phyloP scores from a whole-genome alignment of 2,113 vertebrate species.

The Bambusicola thoracicus region DNA sequence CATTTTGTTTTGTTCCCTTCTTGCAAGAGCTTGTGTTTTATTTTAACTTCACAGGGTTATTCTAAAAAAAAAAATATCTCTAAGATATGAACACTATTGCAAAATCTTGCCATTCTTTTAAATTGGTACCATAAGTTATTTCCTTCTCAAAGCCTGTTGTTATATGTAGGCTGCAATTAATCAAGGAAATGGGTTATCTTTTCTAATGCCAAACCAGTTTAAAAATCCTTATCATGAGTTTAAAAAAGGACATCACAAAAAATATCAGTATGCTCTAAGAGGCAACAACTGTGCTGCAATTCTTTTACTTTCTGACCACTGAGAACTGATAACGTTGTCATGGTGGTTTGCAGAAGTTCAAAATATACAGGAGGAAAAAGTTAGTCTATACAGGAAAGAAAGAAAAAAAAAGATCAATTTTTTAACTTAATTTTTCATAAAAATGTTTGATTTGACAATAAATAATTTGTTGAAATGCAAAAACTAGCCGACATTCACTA shows the following conservation, averaged over 20 bases:
- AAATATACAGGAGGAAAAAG: background rate
- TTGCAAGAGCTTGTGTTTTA: background rate
- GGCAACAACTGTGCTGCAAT: background rate
- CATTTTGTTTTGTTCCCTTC: conserved; percentile 21
- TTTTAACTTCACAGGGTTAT: conserved; percentile 39
- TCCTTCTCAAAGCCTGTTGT: conserved; percentile 44
- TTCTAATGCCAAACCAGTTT: conserved; percentile 49
- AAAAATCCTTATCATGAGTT: conserved; percentile 40
- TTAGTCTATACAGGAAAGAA: background rate
- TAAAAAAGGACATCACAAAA: conserved; percentile 12
- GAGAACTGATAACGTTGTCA: background rate
- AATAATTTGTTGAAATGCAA: background rate
- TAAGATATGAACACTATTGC: conserved; percentile 43
- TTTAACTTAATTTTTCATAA: background rate
- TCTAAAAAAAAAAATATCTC: conserved; percentile 52
- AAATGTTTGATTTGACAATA: background rate
- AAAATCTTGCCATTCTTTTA: conserved; percentile 43
- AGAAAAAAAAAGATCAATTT: background rate
- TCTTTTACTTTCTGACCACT: background rate
- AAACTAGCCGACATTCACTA: background rate
- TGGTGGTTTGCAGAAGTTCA: background rate
- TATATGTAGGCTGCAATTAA: conserved; percentile 52
- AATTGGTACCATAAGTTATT: conserved; percentile 62
- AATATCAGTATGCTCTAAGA: background rate
- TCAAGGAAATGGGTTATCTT: conserved; percentile 63